phyloP scores from a whole-genome alignment of 37 sponge, comb jelly and placozoan species.

The Haliclona indistincta region DNA sequence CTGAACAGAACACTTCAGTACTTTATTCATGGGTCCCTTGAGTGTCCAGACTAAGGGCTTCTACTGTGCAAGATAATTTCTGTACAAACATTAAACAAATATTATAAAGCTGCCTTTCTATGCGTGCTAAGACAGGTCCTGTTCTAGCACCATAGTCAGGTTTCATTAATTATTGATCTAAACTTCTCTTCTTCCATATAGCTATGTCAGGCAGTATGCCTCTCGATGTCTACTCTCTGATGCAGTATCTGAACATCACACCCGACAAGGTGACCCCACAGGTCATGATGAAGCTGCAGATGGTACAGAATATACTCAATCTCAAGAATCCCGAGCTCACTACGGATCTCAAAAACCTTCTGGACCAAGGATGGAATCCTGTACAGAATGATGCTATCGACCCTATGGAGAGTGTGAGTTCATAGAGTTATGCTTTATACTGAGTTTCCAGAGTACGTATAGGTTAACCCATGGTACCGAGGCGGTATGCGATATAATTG shows the following conservation, averaged over 20 bases:
- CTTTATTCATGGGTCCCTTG: too few relatives aligned
- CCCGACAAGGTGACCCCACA: conserved; percentile 7
- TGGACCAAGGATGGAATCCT: conserved; percentile 1
- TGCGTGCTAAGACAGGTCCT: background rate
- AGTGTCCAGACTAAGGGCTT: too few relatives aligned
- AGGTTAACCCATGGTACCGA: too few relatives aligned
- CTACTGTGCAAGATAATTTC: too few relatives aligned
- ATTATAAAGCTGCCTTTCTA: background rate
- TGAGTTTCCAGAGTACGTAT: too few relatives aligned
- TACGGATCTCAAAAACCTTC: background rate
- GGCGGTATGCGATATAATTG: too few relatives aligned
- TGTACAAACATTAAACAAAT: background rate
- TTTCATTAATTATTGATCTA: too few relatives aligned
- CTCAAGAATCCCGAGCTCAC: background rate
- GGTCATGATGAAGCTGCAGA: conserved; percentile 12
- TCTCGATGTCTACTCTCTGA: background rate
- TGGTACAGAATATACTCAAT: conserved; percentile 42
- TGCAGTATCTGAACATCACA: background rate
- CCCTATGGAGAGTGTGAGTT: background rate
- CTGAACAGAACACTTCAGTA: too few relatives aligned
- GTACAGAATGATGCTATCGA: background rate
- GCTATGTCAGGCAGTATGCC: too few relatives aligned
- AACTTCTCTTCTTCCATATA: too few relatives aligned
- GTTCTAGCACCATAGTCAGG: background rate
- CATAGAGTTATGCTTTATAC: background rate